phyloP scores from a whole-genome alignment of 2,113 vertebrate species.

The Oriolus oriolus region DNA sequence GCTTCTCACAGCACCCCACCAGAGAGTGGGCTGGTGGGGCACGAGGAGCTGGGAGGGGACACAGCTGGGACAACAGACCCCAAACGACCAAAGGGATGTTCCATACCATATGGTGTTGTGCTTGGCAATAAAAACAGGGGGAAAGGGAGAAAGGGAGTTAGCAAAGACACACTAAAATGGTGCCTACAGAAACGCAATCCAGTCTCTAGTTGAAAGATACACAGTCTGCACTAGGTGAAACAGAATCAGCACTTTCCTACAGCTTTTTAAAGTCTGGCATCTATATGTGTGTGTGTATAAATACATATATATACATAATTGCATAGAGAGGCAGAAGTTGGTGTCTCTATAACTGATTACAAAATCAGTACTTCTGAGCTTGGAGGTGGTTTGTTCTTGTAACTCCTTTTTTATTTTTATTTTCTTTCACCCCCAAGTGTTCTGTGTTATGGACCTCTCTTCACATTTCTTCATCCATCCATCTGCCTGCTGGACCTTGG shows the following conservation, averaged over 20 bases:
- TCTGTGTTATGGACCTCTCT: not conserved
- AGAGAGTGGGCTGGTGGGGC: not conserved
- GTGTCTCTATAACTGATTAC: not conserved
- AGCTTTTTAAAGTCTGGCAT: not conserved
- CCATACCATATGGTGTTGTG: fast-evolving
- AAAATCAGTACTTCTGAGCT: not conserved
- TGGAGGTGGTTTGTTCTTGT: not conserved
- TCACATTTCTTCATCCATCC: not conserved
- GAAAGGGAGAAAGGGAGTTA: not conserved
- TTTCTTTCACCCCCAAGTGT: fast-evolving
- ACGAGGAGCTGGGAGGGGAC: not conserved
- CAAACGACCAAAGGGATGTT: not conserved
- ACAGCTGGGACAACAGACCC: not conserved
- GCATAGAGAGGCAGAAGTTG: not conserved
- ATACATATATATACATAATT: not conserved
- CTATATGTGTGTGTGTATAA: not conserved
- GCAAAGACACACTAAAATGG: not conserved
- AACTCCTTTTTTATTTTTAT: not conserved
- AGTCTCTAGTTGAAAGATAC: not conserved
- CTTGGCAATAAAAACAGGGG: not conserved
- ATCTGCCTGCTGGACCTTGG: not conserved
- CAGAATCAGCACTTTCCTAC: not conserved
- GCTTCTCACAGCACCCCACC: not conserved
- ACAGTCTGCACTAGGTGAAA: not conserved
- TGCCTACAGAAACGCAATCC: not conserved